Conservation (phyloP, 2,113 vertebrate genomes). For the Galeopterus variegatus region DNA sequence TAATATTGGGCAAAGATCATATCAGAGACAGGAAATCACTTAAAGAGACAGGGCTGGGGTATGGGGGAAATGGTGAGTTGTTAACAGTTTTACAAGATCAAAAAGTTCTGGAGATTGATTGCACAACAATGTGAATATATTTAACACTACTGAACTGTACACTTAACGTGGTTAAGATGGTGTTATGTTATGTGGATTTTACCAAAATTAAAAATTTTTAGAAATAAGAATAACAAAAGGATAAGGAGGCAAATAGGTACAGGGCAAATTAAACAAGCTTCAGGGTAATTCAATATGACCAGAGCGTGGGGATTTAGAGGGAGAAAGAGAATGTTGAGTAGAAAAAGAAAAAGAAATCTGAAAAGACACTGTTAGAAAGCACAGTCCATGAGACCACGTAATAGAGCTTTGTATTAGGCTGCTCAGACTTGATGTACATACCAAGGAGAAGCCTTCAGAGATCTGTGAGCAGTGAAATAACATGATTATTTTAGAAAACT, state of each 20-base stretch:
- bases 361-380: neutral
- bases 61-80: neutral
- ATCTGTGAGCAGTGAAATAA: neutral
- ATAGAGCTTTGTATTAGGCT: neutral
- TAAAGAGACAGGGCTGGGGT: neutral
- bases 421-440: neutral
- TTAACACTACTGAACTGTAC: neutral
- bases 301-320: neutral
- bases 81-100: neutral
- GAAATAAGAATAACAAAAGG: neutral
- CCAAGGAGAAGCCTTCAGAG: neutral
- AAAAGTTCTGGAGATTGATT: neutral
- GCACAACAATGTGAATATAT: neutral
- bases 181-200: neutral
- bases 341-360: neutral
- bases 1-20: neutral
- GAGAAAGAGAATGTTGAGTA: neutral
- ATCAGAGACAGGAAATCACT: neutral
- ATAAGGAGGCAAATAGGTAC: neutral
- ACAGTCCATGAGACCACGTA: neutral
- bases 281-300: neutral
- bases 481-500: conserved; percentile 32
- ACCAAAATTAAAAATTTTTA: neutral
- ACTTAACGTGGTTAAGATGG: neutral
- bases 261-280: conserved; percentile 16